phyloP scores from a whole-genome alignment of 2,797 vertebrate species.

The Varecia variegata region DNA sequence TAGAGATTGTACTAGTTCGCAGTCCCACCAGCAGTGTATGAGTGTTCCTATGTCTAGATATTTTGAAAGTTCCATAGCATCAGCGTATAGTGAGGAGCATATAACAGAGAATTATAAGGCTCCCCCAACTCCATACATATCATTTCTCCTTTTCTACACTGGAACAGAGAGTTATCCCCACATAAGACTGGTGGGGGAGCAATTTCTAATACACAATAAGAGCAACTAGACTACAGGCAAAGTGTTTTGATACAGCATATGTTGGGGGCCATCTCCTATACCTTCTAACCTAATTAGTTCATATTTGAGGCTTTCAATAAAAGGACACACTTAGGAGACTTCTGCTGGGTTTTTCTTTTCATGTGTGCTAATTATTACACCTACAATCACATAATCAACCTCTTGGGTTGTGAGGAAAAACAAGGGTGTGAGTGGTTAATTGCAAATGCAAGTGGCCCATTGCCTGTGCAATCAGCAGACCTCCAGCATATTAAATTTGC shows the following conservation, averaged over 20 bases:
- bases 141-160: neutral
- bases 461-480: constrained; percentile 69
- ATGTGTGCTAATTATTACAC: constrained; percentile 69
- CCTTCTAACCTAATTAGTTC: constrained; percentile 66
- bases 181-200: neutral
- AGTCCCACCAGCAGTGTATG: too few species aligned
- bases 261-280: neutral
- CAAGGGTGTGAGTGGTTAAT: constrained; percentile 75
- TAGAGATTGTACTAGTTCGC: too few species aligned
- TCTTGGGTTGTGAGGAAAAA: constrained; percentile 71
- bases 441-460: constrained; percentile 62
- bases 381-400: constrained; percentile 78
- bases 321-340: constrained; percentile 64
- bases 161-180: neutral
- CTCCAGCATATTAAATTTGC: constrained; percentile 36
- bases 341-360: constrained; percentile 68
- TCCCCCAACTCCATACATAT: neutral
- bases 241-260: constrained; percentile 33
- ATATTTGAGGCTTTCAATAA: constrained; percentile 51
- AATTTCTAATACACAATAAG: neutral
- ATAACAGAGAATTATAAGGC: neutral
- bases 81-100: neutral
- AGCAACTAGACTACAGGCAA: neutral
- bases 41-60: neutral
- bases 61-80: neutral